Evolutionary conservation across 2,113 vertebrate genomes (phyloP), one percentile per base, ranked within the genome.

Genomic region (Microcebus murinus): DNA sequence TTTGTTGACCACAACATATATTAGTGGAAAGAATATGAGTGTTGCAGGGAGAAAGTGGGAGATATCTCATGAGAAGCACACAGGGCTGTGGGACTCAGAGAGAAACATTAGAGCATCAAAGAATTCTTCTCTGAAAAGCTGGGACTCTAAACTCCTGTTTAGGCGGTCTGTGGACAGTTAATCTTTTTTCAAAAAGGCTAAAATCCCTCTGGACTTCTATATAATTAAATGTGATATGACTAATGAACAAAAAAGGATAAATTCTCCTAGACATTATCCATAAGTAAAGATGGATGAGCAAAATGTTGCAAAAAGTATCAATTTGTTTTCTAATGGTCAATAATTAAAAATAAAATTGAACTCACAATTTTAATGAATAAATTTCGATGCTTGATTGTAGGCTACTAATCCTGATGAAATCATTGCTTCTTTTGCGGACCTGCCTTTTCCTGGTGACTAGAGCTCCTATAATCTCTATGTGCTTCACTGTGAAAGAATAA

Each of bases 281-380:
- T 21, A 71, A 84, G 9, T 76, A 27, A 94, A 92, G 89, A 42
- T 81, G 70, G 50, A 55, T 65, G 87, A 73, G 0, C 21, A 82
- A 84, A 91, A 71, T 34, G 8, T 17, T 25, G 3, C n/a, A 39
- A 45, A 67, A 77, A 94, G n/a, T 76, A n/a, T 21, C 9, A 31
- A 74, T 34, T 6, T 36, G 23, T n/a, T 83, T 95, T 42, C 18
- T 89, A 29, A 93, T 74, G 52, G 71, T 1, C 0, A 76, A 45
- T 73, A 96, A 88, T 82, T 93, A 73, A 89, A 76, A 91, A 13
- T 17, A 67, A 91, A 94, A 85, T 59, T 25, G 50, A 91, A 77
- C 14, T 73, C 3, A 77, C 7, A 70, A 67, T 45, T 93, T 87
- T 67, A 67, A 8, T 48, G 2, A 15, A 67, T n/a, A n/a, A n/a